Conservation (phyloP, 2,888 invertebrate genomes). For the Heliconius ethilla region DNA sequence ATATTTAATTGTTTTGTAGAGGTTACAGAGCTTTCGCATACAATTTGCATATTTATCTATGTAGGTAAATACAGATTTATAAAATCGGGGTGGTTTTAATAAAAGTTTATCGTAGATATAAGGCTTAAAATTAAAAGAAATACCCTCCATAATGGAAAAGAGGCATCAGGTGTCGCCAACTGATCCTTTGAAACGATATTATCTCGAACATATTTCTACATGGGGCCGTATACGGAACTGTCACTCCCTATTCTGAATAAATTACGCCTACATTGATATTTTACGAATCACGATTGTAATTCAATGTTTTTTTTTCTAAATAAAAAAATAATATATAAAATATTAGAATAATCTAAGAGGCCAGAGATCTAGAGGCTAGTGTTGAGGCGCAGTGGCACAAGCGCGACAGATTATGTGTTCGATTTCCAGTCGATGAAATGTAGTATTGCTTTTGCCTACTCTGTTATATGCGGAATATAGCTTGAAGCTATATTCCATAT, state of each 20-base stretch:
- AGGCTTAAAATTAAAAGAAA: conserved; percentile 58
- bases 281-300: conserved; percentile 21
- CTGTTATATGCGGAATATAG: too few species aligned
- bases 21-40: background rate
- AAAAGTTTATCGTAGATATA: conserved; percentile 48
- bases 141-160: conserved; percentile 57
- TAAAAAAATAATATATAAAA: background rate
- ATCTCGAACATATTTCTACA: conserved; percentile 73
- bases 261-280: conserved; percentile 59
- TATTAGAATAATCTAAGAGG: background rate
- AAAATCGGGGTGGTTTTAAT: conserved; percentile 26
- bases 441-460: too few species aligned
- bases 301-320: background rate
- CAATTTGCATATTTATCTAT: conserved; percentile 2
- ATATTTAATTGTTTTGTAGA: background rate
- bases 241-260: conserved; percentile 71
- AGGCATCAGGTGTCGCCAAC: conserved; percentile 77
- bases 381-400: too few species aligned
- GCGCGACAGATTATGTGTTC: too few species aligned
- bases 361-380: too few species aligned
- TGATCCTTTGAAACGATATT: conserved; percentile 73
- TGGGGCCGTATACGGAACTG: conserved; percentile 61
- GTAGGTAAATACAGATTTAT: background rate
- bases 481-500: too few species aligned
- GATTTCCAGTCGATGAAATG: too few species aligned